Conservation (phyloP, 2,888 invertebrate species). For the Rhagophthalmus giganteus region DNA sequence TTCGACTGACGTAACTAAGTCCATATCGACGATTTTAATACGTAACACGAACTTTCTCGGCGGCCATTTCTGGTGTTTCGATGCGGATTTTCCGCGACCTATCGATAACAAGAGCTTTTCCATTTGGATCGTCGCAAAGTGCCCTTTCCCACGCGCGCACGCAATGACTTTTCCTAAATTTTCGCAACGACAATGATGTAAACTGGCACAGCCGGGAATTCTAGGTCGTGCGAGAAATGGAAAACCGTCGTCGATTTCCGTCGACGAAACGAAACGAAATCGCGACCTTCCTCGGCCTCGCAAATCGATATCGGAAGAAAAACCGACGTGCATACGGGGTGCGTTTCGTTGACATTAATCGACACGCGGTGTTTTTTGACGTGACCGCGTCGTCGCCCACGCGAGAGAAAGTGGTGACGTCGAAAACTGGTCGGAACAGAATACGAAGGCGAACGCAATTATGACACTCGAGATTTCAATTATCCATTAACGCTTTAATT, state of each 20-base stretch:
- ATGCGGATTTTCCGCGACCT: no score
- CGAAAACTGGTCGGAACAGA: conserved; percentile 21
- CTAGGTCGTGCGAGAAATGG: conserved; percentile 14
- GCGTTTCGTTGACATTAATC: no score
- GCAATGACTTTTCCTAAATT: conserved; percentile 16
- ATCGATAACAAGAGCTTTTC: no score
- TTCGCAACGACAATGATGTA: conserved; percentile 23
- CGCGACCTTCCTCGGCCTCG: no score
- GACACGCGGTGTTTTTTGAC: not conserved
- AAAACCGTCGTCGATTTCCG: conserved; percentile 14
- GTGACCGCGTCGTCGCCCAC: conserved; percentile 15
- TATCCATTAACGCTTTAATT: conserved; percentile 7
- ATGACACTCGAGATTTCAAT: conserved; percentile 15
- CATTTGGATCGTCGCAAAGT: no score
- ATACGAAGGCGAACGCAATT: conserved; percentile 13
- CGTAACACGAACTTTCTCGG: no score
- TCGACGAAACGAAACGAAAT: conserved; percentile 1
- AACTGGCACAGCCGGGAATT: conserved; percentile 16
- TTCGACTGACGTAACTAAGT: no score
- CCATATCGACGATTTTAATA: no score
- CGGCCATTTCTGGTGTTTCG: no score
- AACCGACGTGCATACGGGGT: no score
- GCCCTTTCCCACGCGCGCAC: no score
- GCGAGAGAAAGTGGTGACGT: conserved; percentile 32
- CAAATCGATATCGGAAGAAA: no score